Percentiles rank a stretch among this genome's conserved stretches.
Conservation (phyloP, 1,140 invertebrate species). For the Myzus persicae region DNA sequence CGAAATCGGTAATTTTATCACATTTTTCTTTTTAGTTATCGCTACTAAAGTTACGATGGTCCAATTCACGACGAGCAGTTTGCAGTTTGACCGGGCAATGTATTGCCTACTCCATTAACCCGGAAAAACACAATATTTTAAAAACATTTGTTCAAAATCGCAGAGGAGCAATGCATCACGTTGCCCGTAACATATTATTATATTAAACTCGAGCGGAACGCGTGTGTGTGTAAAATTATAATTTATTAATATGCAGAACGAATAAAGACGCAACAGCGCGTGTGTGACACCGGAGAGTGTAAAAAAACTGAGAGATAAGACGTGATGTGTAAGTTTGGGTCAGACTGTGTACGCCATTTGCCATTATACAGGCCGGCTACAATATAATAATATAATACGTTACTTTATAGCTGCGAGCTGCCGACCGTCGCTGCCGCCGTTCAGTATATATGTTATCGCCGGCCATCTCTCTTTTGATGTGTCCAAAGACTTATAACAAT, state of each 20-base stretch:
- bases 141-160: no score
- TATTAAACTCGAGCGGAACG: not conserved
- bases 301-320: not conserved
- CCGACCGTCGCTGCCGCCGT: no score
- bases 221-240: not conserved
- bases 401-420: not conserved
- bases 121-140: no score
- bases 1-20: fast-evolving
- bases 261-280: not conserved
- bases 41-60: not conserved
- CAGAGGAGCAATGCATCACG: not conserved
- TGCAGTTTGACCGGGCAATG: not conserved
- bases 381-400: not conserved
- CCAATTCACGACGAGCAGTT: not conserved
- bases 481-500: not conserved
- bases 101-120: no score
- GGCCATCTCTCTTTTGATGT: not conserved
- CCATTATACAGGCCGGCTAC: not conserved
- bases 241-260: not conserved
- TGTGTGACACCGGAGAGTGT: slow-evolving; percentile 1
- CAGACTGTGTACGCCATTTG: no score
- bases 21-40: not conserved
- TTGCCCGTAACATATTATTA: not conserved
- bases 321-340: not conserved
- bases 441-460: not conserved